These are phyloP conservation scores for Mylabris sibirica DNA, from an alignment of 2,888 invertebrate genomes.

Conservation along the genomic window DNA sequence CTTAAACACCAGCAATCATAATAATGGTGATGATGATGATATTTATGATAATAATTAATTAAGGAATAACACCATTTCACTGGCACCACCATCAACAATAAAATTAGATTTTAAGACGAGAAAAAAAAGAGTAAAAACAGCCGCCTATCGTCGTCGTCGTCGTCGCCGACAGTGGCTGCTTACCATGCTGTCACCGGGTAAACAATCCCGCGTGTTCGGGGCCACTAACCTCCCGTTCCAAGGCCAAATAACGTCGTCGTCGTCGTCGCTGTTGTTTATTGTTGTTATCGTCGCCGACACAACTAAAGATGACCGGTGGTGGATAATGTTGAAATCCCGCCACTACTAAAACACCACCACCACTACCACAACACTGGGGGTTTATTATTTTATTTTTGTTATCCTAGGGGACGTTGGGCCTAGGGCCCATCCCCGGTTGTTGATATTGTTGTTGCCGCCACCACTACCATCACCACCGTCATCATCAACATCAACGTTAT, in stretches of 20 bases:
- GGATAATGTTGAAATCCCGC: not conserved
- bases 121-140: not conserved
- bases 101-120: not conserved
- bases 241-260: conserved; percentile 54
- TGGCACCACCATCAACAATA: conserved; percentile 50
- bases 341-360: conserved; percentile 1
- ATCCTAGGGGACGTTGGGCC: not conserved
- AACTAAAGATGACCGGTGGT: not conserved
- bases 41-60: not conserved
- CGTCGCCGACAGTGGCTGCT: conserved; percentile 21
- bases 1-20: conserved; percentile 46
- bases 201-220: conserved; percentile 62
- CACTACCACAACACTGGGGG: not conserved
- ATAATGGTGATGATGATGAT: conserved; percentile 23
- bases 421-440: conserved; percentile 26
- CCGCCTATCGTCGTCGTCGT: not conserved
- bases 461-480: conserved; percentile 26
- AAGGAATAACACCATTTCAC: conserved; percentile 54
- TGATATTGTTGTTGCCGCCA: conserved; percentile 21
- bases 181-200: conserved; percentile 58
- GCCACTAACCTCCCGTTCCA: conserved; percentile 60
- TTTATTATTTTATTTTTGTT: not conserved
- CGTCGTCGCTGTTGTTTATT: conserved; percentile 55
- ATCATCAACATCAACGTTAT: conserved; percentile 6
- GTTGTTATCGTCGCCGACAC: conserved; percentile 41